A percentile compares a stretch with the other conserved stretches of the same genome.
Conservation (phyloP, 2,888 invertebrate species). For the Stenoptilia bipunctidactyla region DNA sequence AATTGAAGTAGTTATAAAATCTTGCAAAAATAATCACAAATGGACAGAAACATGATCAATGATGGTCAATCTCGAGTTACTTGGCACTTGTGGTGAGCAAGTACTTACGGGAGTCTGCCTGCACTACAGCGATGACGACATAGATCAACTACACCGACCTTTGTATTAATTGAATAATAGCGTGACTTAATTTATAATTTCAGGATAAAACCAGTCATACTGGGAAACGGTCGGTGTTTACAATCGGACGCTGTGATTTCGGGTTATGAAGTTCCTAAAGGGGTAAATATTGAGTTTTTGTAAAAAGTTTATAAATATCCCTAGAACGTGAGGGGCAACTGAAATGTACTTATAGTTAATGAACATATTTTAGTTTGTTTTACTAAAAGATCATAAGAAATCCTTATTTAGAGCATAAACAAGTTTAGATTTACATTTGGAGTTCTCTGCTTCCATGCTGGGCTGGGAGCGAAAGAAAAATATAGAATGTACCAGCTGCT, state of each 20-base stretch:
- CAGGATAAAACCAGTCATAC: conserved; percentile 86
- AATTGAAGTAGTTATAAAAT: not conserved
- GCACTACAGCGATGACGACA: too few relatives aligned
- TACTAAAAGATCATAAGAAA: too few relatives aligned
- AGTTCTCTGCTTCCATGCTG: too few relatives aligned
- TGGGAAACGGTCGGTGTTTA: conserved; percentile 83
- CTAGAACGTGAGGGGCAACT: too few relatives aligned
- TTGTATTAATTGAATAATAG: not conserved
- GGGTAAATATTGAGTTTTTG: conserved; percentile 77
- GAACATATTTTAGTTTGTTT: conserved; percentile 1
- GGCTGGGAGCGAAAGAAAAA: too few relatives aligned
- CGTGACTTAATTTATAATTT: conserved; percentile 16
- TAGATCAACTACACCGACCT: too few relatives aligned
- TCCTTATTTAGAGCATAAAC: too few relatives aligned
- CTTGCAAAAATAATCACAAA: conserved; percentile 15
- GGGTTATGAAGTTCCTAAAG: conserved; percentile 85
- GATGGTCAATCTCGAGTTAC: conserved; percentile 31
- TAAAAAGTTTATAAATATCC: too few relatives aligned
- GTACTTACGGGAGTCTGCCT: not conserved
- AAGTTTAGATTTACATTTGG: too few relatives aligned
- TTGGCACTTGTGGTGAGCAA: conserved; percentile 1
- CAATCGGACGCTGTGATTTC: conserved; percentile 81
- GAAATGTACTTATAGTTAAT: too few relatives aligned
- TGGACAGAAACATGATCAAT: conserved; percentile 26
- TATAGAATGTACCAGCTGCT: too few relatives aligned